These are phyloP conservation scores for Luperina testacea DNA, from an alignment of 2,888 invertebrate genomes.

Conservation along the genomic window DNA sequence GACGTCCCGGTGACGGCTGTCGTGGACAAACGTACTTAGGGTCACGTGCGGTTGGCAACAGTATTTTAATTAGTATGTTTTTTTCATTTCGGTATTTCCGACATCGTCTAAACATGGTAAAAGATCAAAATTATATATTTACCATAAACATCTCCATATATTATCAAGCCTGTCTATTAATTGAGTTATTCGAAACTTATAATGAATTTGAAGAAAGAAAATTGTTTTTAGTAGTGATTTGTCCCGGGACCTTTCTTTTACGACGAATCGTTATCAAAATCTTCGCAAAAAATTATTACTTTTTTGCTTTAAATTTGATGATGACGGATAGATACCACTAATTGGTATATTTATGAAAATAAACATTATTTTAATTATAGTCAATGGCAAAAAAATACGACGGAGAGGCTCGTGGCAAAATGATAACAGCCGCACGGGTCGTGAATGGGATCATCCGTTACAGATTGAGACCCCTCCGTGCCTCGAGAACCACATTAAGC, in stretches of 20 bases:
- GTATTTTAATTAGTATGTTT: not conserved
- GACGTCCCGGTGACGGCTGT: too few species aligned
- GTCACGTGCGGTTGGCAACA: not conserved
- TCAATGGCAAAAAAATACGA: not conserved
- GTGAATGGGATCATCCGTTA: too few species aligned
- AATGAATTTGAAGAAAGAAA: not conserved
- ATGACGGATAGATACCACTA: not conserved
- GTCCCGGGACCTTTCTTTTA: not conserved
- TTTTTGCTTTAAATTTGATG: too few species aligned
- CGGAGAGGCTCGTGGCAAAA: too few species aligned
- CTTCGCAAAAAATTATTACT: too few species aligned
- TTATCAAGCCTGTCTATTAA: not conserved
- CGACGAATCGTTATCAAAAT: not conserved
- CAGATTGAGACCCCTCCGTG: too few species aligned
- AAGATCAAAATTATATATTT: not conserved
- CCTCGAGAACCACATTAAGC: too few species aligned
- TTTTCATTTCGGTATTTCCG: not conserved
- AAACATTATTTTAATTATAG: not conserved
- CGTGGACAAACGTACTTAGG: not conserved
- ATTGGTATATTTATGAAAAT: not conserved
- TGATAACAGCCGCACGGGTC: too few species aligned
- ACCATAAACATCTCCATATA: not conserved
- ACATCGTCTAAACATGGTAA: not conserved
- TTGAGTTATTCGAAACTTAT: not conserved
- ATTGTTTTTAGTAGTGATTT: not conserved